Percentiles rank a stretch among this genome's conserved stretches.
These are phyloP conservation scores for Numenius phaeopus DNA, from an alignment of 2,797 vertebrate genomes.

Conservation along the genomic window DNA sequence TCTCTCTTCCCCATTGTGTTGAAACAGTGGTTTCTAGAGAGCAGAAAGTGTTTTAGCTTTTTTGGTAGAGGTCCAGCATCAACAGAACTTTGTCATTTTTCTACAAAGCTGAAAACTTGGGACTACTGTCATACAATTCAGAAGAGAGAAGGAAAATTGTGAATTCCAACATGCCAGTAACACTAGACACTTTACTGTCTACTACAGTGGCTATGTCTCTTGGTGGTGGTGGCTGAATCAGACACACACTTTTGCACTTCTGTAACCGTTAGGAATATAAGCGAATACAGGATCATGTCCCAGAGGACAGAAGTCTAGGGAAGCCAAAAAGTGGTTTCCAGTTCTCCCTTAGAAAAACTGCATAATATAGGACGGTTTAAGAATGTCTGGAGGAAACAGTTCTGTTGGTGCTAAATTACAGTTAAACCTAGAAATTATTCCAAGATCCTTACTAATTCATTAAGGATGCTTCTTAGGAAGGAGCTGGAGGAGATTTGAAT, in stretches of 20 bases:
- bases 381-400: neutral
- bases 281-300: neutral
- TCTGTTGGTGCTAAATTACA: neutral
- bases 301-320: neutral
- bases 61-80: neutral
- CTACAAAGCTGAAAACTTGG: neutral
- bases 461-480: neutral
- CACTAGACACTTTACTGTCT: neutral
- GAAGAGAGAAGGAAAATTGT: neutral
- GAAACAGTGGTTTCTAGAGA: neutral
- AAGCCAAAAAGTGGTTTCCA: neutral
- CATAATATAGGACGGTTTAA: neutral
- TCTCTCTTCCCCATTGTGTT: neutral
- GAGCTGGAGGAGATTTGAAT: neutral
- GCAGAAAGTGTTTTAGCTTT: neutral
- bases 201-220: neutral
- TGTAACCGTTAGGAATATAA: neutral
- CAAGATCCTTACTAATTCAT: neutral
- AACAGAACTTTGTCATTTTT: neutral
- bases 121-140: neutral
- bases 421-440: neutral
- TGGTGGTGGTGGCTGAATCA: neutral
- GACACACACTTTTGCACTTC: neutral
- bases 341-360: neutral
- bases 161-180: neutral